A percentile compares a stretch with the other conserved stretches of the same genome.
Conservation (phyloP, 2,888 invertebrate species). For the Leptarthrus brevirostris region DNA sequence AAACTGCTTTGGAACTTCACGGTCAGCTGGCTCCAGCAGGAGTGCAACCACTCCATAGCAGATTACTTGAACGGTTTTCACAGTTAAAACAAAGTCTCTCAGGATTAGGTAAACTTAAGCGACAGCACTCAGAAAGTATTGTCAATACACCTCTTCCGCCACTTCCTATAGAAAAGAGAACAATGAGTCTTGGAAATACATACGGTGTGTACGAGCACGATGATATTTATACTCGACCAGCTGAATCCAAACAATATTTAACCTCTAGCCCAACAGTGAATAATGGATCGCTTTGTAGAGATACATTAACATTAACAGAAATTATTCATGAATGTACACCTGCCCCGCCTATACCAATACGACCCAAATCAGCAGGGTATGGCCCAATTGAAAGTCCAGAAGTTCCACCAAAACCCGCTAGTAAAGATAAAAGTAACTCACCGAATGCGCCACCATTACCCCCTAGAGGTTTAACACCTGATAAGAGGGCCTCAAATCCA, state of each 20-base stretch:
- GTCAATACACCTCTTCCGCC: conserved; percentile 87
- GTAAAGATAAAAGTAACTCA: conserved; percentile 60
- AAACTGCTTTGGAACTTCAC: conserved; percentile 86
- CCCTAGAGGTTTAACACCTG: conserved; percentile 76
- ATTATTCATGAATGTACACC: conserved; percentile 55
- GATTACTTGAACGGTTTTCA: conserved; percentile 87
- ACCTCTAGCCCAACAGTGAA: neutral
- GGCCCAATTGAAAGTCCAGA: conserved; percentile 65
- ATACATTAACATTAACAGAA: conserved; percentile 35
- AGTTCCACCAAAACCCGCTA: conserved; percentile 69
- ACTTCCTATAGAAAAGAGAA: conserved; percentile 76
- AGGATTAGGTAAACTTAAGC: conserved; percentile 74
- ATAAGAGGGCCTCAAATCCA: conserved; percentile 67
- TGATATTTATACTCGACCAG: conserved; percentile 80
- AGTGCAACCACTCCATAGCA: conserved; percentile 90
- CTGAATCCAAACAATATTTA: conserved; percentile 59
- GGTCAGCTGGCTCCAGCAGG: conserved; percentile 86
- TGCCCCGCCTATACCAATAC: conserved; percentile 73
- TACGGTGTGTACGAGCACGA: conserved; percentile 71
- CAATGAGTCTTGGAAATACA: conserved; percentile 67
- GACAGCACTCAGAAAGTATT: conserved; percentile 83
- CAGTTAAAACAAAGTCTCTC: conserved; percentile 80
- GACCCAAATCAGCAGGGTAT: conserved; percentile 73
- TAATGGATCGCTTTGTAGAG: conserved; percentile 41
- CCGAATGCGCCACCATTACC: conserved; percentile 81